Conservation (phyloP, 2,888 invertebrate genomes). For the Drosophila greeni region DNA sequence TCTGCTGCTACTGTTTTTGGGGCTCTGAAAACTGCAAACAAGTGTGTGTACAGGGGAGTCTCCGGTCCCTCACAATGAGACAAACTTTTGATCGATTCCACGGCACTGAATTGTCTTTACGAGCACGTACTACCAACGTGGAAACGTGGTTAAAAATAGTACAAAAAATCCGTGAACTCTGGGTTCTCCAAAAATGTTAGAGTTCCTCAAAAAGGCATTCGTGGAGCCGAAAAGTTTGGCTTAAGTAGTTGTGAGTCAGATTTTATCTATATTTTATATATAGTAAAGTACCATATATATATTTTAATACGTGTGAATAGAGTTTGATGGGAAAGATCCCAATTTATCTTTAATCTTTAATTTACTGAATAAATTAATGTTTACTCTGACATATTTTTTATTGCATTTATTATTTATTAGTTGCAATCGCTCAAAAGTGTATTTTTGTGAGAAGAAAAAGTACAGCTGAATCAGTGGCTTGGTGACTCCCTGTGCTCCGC, state of each 20-base stretch:
- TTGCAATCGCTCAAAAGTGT: not conserved
- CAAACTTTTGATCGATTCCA: constrained; percentile 64
- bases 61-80: constrained; percentile 16
- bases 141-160: constrained; percentile 25
- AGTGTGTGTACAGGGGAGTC: constrained; percentile 7
- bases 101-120: constrained; percentile 42
- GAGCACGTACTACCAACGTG: constrained; percentile 53
- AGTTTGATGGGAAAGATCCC: too few species aligned
- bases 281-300: too few species aligned
- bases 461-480: not conserved
- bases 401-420: not conserved
- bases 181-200: not conserved
- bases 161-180: not conserved
- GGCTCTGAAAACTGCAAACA: constrained; percentile 29
- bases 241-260: not conserved
- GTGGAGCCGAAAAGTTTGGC: not conserved
- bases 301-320: too few species aligned
- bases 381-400: not conserved
- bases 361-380: too few species aligned
- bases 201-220: constrained; percentile 4
- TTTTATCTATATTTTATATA: not conserved
- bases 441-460: not conserved
- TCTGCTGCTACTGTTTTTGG: constrained; percentile 14
- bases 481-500: not conserved
- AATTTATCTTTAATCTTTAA: too few species aligned